Base-by-base conservation (phyloP, 2,113 vertebrate species). In the Peromyscus californicus region DNA sequence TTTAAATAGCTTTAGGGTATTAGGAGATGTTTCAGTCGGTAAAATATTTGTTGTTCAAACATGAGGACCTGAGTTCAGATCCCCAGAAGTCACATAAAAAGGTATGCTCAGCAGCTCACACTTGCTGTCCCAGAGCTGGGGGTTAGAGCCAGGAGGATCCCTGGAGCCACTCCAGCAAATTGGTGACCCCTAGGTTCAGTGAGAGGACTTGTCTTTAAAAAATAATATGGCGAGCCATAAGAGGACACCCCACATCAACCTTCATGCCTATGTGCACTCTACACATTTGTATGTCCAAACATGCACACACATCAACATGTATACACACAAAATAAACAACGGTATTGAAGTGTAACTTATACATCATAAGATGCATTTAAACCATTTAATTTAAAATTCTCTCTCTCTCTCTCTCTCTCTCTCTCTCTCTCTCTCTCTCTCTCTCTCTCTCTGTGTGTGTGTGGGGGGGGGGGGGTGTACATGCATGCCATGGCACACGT, bases 351-450 rank as follows among this genome's bases (percentile, higher is more conserved):
- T 67, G 57, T 88, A 84, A 85, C 79, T 69, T 74, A 82, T 2
- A 79, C 54, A 42, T 4, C 17, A 91, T 57, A 91, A 91, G 91
- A 89, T 86, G 51, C 17, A 85, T 48, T 83, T 82, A 63, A 84
- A 63, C n/a, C 7, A 45, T 65, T 72, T 72, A 72, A 72, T 72
- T 72, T 36, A 70, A n/a, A 70, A 70, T 70, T 16, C 22, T 76
- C 4, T 75, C 39, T 76, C 10, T 45, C 45, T 79, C 29, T 54
- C 42, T 16, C 26, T 48, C 24, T 29, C 42, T 48, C 75, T 78
- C 42, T 31, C 11, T 78, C 7, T 78, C 13, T 78, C 29, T 54
- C 1, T 54, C 29, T 33, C 7, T 78, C 13, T 78, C 29, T 51
- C 1, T 54, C 7, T 78, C 13, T 78, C 29, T 54, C 1, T 54